phyloP scores from a whole-genome alignment of 1,140 invertebrate species.

The Drosophila lacteicornis region DNA sequence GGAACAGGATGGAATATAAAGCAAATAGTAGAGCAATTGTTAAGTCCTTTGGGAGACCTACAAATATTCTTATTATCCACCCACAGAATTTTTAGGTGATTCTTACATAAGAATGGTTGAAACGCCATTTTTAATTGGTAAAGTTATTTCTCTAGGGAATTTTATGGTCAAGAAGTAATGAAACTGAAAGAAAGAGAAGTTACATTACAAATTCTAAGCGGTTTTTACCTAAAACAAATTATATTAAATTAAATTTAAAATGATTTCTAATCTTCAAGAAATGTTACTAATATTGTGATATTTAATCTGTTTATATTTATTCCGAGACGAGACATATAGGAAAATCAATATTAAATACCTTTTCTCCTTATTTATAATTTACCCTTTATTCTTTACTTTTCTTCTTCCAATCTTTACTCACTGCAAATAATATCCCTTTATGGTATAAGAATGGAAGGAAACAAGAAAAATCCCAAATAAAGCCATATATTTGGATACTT shows the following conservation, averaged over 20 bases:
- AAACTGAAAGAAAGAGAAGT: background rate
- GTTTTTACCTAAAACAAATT: background rate
- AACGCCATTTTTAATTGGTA: conserved; percentile 1
- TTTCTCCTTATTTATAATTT: no score
- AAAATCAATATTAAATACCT: no score
- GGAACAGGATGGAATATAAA: background rate
- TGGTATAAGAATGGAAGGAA: no score
- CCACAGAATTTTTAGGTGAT: background rate
- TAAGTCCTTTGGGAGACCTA: background rate
- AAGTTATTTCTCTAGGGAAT: background rate
- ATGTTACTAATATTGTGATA: background rate
- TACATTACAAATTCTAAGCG: background rate
- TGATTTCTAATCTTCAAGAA: background rate
- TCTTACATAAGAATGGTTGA: background rate
- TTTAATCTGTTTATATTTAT: no score
- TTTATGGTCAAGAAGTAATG: background rate
- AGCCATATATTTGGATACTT: background rate
- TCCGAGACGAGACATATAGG: no score
- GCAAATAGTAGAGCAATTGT: conserved; percentile 1
- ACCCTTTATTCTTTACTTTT: no score
- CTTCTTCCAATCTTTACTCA: no score
- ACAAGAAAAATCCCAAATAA: no score
- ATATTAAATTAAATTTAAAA: background rate
- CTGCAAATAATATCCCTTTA: background rate
- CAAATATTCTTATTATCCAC: background rate